These are phyloP conservation scores for Coryphaenoides rupestris DNA, from an alignment of 2,113 vertebrate genomes.

Conservation along the genomic window DNA sequence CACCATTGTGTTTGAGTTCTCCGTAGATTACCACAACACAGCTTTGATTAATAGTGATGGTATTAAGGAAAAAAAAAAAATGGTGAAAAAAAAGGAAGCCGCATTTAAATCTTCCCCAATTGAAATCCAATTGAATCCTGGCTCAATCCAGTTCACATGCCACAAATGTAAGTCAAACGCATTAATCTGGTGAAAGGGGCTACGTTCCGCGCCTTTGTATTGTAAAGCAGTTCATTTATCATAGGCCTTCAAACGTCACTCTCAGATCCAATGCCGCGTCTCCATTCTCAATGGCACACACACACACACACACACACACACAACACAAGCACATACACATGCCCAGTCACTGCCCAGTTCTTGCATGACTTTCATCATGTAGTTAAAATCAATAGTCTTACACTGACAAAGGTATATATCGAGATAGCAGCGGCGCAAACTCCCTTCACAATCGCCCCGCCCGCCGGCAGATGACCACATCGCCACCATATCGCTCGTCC, in stretches of 20 bases:
- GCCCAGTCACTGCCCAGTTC: too few relatives aligned
- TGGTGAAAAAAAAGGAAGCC: conserved; percentile 61
- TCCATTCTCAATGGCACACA: too few relatives aligned
- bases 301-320: too few relatives aligned
- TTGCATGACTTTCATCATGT: too few relatives aligned
- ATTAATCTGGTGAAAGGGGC: conserved; percentile 10
- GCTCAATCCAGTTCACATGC: conserved; percentile 33
- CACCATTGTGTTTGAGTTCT: conserved; percentile 61
- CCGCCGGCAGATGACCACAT: too few relatives aligned
- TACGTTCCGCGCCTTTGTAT: conserved; percentile 10
- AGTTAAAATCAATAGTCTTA: too few relatives aligned
- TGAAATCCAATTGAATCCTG: conserved; percentile 47
- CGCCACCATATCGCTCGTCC: too few relatives aligned
- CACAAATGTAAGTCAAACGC: conserved; percentile 6
- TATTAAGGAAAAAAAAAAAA: conserved; percentile 40
- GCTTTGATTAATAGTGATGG: conserved; percentile 64
- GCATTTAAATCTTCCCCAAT: conserved; percentile 55
- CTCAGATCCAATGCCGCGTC: background rate
- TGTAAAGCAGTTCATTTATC: conserved; percentile 1
- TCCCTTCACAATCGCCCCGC: too few relatives aligned
- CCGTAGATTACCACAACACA: conserved; percentile 57
- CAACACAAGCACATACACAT: too few relatives aligned
- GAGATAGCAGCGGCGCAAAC: too few relatives aligned
- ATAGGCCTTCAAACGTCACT: too few relatives aligned
- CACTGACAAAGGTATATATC: too few relatives aligned